phyloP scores from a whole-genome alignment of 2,113 vertebrate species.

The Entelurus aequoreus region DNA sequence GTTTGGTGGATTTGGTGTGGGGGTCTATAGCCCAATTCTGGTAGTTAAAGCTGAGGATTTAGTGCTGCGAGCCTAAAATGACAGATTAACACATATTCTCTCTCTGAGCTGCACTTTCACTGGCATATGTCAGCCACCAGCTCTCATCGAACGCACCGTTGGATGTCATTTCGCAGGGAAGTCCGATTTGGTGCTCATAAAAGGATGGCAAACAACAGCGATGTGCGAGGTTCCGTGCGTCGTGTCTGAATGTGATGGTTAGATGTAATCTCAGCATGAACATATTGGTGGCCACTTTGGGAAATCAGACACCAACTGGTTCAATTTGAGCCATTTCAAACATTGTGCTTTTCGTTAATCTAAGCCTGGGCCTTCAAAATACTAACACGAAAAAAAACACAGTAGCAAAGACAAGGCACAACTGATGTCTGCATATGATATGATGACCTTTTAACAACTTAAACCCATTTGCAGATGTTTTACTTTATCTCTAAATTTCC shows the following conservation, averaged over 20 bases:
- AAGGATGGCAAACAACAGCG: slow-evolving; percentile 47
- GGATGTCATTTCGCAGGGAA: slow-evolving; percentile 21
- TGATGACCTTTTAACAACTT: background rate
- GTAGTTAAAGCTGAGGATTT: slow-evolving; percentile 45
- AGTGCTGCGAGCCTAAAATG: slow-evolving; percentile 29
- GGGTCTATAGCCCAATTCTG: slow-evolving; percentile 36
- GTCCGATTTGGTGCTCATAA: slow-evolving; percentile 44
- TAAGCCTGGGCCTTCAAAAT: background rate
- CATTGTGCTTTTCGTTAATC: background rate
- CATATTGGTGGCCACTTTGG: background rate
- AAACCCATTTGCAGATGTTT: background rate
- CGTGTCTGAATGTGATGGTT: slow-evolving; percentile 40
- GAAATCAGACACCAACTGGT: slow-evolving; percentile 40
- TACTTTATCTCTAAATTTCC: background rate
- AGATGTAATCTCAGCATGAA: slow-evolving; percentile 40
- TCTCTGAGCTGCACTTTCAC: slow-evolving; percentile 29
- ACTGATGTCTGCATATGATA: background rate
- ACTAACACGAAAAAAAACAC: background rate
- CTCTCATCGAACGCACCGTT: slow-evolving; percentile 11
- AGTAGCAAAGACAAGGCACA: background rate
- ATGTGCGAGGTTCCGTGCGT: slow-evolving; percentile 41
- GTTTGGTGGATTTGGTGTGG: slow-evolving; percentile 29
- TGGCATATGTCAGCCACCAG: slow-evolving; percentile 32
- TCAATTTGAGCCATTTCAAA: slow-evolving; percentile 28
- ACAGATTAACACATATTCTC: slow-evolving; percentile 49